phyloP scores from a whole-genome alignment of 2,888 invertebrate species.

The Rutpela maculata region DNA sequence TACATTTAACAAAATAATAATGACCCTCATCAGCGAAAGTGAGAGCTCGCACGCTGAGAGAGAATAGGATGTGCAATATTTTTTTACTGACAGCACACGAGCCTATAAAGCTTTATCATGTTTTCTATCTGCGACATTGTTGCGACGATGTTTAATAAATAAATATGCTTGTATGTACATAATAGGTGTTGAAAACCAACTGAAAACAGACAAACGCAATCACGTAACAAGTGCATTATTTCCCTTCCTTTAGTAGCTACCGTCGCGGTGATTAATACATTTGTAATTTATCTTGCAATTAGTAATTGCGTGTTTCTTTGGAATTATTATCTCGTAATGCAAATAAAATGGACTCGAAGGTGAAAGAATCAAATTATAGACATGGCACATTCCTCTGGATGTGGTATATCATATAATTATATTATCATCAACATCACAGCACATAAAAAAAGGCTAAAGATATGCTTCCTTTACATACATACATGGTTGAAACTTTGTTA shows the following conservation, averaged over 20 bases:
- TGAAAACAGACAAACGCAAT: slow-evolving; percentile 23
- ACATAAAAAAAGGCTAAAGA: slow-evolving; percentile 43
- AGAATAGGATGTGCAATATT: too few species aligned
- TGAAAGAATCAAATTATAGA: slow-evolving; percentile 57
- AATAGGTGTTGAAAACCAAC: slow-evolving; percentile 22
- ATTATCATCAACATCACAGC: slow-evolving; percentile 53
- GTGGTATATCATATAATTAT: slow-evolving; percentile 54
- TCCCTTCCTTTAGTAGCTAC: slow-evolving; percentile 41
- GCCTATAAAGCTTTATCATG: neutral
- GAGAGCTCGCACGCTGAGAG: too few species aligned
- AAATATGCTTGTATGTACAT: neutral
- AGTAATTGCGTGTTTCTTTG: slow-evolving; percentile 53
- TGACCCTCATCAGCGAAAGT: too few species aligned
- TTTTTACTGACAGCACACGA: neutral
- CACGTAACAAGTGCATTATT: slow-evolving; percentile 34
- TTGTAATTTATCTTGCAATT: slow-evolving; percentile 44
- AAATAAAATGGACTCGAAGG: slow-evolving; percentile 58
- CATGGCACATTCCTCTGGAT: slow-evolving; percentile 51
- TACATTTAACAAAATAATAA: too few species aligned
- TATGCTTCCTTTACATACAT: slow-evolving; percentile 34
- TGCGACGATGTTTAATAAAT: neutral
- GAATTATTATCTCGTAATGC: slow-evolving; percentile 50
- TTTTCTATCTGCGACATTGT: neutral
- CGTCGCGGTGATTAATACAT: slow-evolving; percentile 48
- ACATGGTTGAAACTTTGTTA: neutral